phyloP scores from a whole-genome alignment of 2,888 invertebrate species.

The Clivina fossor region DNA sequence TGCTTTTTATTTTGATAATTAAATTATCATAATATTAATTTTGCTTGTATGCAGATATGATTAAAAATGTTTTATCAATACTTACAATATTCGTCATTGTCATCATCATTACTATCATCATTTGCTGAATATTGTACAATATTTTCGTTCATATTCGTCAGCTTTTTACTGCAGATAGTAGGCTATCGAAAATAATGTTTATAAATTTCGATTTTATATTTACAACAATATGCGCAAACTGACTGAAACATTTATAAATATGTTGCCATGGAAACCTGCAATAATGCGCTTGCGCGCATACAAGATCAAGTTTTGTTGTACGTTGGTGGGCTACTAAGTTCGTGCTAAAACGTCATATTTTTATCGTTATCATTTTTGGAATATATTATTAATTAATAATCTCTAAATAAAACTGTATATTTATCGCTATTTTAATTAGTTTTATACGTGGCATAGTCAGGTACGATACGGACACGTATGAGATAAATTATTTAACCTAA shows the following conservation, averaged over 20 bases:
- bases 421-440: constrained; percentile 22
- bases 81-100: constrained; percentile 45
- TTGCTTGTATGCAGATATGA: neutral
- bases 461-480: constrained; percentile 6
- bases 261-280: constrained; percentile 22
- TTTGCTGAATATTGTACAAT: constrained; percentile 5
- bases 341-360: constrained; percentile 27
- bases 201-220: too few species aligned
- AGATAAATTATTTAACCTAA: constrained; percentile 9
- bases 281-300: constrained; percentile 3
- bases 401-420: constrained; percentile 11
- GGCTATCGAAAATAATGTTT: too few species aligned
- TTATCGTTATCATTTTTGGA: constrained; percentile 11
- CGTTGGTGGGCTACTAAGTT: constrained; percentile 1
- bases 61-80: constrained; percentile 34
- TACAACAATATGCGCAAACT: too few species aligned
- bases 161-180: too few species aligned
- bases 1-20: neutral
- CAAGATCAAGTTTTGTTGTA: neutral
- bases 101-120: constrained; percentile 40
- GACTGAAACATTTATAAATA: neutral
- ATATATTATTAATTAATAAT: constrained; percentile 18
- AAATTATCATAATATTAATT: neutral
- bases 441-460: constrained; percentile 26
- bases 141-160: constrained; percentile 6